Conservation (phyloP, 2,888 invertebrate species). For the Drosophila recens region DNA sequence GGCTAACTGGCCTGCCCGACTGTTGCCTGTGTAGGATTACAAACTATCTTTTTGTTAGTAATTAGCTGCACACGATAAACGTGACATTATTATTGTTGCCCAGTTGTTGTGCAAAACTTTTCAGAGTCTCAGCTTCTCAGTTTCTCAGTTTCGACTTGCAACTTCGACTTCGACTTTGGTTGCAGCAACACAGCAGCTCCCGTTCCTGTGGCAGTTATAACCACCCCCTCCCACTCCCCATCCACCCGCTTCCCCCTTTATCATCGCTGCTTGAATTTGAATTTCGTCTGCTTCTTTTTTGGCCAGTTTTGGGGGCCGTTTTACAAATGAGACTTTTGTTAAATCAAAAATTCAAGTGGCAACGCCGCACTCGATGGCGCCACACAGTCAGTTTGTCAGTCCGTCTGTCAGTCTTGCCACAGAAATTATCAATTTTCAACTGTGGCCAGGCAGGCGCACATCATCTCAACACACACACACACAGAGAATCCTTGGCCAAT, state of each 20-base stretch:
- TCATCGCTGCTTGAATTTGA: conserved; percentile 22
- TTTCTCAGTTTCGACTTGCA: conserved; percentile 1
- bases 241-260: too few relatives aligned
- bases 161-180: conserved; percentile 2
- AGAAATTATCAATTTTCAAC: conserved; percentile 71
- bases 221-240: background rate
- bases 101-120: conserved; percentile 72
- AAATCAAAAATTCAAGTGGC: conserved; percentile 80
- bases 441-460: background rate
- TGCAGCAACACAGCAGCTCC: background rate
- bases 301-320: conserved; percentile 52
- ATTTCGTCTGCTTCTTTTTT: conserved; percentile 20
- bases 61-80: conserved; percentile 82
- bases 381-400: conserved; percentile 52
- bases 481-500: conserved; percentile 16
- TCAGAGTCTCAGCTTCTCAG: conserved; percentile 25
- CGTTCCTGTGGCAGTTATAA: background rate
- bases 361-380: conserved; percentile 77
- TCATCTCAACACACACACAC: background rate
- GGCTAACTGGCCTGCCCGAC: conserved; percentile 35
- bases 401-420: conserved; percentile 38
- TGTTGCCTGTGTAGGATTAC: conserved; percentile 74
- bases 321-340: conserved; percentile 78
- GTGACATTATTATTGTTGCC: conserved; percentile 80
- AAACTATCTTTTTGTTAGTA: conserved; percentile 81